Evolutionary conservation across 2,113 vertebrate genomes (phyloP).

Genomic region (Paramormyrops kingsleyae): DNA sequence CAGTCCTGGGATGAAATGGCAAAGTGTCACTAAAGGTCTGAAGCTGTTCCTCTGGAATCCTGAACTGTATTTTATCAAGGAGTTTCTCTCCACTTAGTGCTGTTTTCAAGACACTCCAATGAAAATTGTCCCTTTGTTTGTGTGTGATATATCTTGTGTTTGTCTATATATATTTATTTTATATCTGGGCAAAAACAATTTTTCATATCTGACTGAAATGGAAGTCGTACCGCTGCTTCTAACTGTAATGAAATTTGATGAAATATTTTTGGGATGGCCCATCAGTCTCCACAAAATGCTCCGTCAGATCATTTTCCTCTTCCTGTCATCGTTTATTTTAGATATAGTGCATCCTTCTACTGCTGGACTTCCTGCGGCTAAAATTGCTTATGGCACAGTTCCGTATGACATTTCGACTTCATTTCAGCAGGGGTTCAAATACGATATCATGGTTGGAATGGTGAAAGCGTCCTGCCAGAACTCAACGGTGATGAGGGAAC

Average conservation of each 20-base stretch:
- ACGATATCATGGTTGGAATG: background rate
- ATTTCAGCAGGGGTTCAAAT: background rate
- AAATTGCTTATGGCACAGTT: background rate
- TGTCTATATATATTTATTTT: background rate
- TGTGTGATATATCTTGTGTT: background rate
- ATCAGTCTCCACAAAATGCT: background rate
- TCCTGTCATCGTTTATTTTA: background rate
- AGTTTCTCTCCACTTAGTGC: background rate
- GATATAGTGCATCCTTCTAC: background rate
- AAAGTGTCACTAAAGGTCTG: background rate
- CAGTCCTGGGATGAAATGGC: background rate
- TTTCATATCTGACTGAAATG: conserved; percentile 1
- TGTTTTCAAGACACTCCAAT: background rate
- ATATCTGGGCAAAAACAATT: background rate
- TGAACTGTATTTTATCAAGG: background rate
- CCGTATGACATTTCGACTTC: background rate
- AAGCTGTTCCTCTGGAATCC: background rate
- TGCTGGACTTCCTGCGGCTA: background rate
- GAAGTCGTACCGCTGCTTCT: background rate
- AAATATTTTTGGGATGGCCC: background rate
- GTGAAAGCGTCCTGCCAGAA: background rate
- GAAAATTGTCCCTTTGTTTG: background rate
- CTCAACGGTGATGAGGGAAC: background rate
- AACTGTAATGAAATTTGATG: background rate
- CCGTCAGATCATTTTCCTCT: background rate